Base-by-base conservation (phyloP, 2,113 vertebrate genomes). In the Anarhynchus alexandrinus region DNA sequence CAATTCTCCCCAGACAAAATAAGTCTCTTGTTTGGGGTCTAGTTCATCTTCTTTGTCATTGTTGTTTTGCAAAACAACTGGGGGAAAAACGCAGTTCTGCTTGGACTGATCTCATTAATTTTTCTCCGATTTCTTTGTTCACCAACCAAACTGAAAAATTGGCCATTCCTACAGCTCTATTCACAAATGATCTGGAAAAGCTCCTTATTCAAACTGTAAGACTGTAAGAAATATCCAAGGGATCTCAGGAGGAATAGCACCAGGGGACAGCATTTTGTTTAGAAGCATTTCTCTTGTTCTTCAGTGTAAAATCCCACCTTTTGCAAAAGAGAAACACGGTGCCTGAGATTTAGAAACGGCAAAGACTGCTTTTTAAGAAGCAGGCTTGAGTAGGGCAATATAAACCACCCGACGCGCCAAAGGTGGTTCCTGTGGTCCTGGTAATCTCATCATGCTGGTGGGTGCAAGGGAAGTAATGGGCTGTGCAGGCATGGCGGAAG, bases 51-150 rank as follows among this genome's bases (percentile, higher is more conserved):
- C 55, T 77, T 34, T 83, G 52, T 69, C 5, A 9, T 43, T 2
- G 3, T n/a, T 49, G 27, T 45, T 96, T 76, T 73, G 40, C 30
- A 66, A 19, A 93, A 90, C 66, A 90, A 10, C 85, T 51, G 22
- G 4, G 23, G 25, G 26, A 0, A 1, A 67, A 93, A 88, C 12
- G 32, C 58, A 77, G 34, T 36, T 91, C 83, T 86, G 32, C 58
- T 87, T 55, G 18, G 52, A 16, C 70, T 76, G 30, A 91, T 40
- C 23, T 81, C 40, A 89, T 91, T 82, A 4, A 17, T 91, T 95
- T 89, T 81, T 51, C 59, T 92, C 65, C 30, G 38, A 58, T 88
- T 94, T 88, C 80, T 86, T 78, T 88, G 62, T 81, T 94, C 59
- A 78, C 51, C 29, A 42, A 83, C 25, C 19, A 84, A 78, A 71